Percentiles rank a stretch among this genome's conserved stretches.
These are phyloP conservation scores for Abramis brama DNA, from an alignment of 2,113 vertebrate species.

Conservation along the genomic window DNA sequence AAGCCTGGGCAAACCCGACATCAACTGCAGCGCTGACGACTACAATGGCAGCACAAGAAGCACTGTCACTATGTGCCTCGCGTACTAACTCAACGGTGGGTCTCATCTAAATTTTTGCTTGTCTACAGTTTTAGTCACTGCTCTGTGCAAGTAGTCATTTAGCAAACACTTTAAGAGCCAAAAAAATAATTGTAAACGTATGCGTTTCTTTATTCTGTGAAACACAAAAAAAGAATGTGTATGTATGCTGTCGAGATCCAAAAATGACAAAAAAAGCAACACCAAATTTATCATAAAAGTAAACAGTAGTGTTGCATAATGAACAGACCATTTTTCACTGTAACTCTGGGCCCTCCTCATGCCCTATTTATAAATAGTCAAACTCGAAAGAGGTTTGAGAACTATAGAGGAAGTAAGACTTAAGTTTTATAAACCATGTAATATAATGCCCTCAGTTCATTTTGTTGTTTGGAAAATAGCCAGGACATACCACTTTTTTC, in stretches of 20 bases:
- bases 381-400: too few species aligned
- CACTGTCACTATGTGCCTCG: neutral
- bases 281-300: too few species aligned
- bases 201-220: neutral
- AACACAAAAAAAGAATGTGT: neutral
- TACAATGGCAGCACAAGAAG: conserved; percentile 13
- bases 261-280: neutral
- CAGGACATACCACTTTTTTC: too few species aligned
- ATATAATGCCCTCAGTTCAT: too few species aligned
- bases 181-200: neutral
- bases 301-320: too few species aligned
- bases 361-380: too few species aligned
- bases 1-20: conserved; percentile 74
- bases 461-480: too few species aligned
- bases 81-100: conserved; percentile 36
- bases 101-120: neutral
- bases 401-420: too few species aligned
- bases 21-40: conserved; percentile 49
- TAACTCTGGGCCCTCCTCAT: too few species aligned
- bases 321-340: too few species aligned
- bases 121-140: neutral
- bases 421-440: too few species aligned
- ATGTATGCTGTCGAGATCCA: neutral
- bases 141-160: neutral
- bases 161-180: neutral